These are phyloP conservation scores for Malurus elegans DNA, from an alignment of 2,113 vertebrate genomes.

Conservation along the genomic window DNA sequence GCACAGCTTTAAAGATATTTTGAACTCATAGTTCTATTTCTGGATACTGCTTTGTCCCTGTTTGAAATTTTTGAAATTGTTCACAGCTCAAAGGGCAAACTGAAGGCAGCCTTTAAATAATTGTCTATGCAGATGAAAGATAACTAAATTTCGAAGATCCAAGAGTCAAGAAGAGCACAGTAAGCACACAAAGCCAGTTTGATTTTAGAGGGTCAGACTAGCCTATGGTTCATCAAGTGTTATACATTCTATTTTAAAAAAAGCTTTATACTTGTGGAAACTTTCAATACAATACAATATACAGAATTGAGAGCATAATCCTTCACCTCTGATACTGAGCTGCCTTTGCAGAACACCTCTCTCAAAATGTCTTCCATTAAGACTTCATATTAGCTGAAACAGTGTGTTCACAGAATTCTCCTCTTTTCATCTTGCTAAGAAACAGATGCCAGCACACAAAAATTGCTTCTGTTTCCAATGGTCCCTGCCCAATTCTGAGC, in stretches of 20 bases:
- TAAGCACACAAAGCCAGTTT: neutral
- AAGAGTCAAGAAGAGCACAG: neutral
- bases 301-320: neutral
- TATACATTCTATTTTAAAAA: neutral
- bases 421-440: neutral
- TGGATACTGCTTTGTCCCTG: neutral
- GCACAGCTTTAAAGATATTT: neutral
- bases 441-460: neutral
- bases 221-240: neutral
- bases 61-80: neutral
- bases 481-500: neutral
- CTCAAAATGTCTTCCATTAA: neutral
- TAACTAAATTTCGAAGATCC: neutral
- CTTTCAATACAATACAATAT: neutral
- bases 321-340: neutral
- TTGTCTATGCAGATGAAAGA: neutral
- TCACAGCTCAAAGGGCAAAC: neutral
- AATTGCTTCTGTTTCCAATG: neutral
- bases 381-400: neutral
- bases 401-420: neutral
- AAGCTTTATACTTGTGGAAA: neutral
- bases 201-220: neutral
- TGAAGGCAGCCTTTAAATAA: neutral
- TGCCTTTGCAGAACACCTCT: neutral
- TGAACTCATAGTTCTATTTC: neutral